Percentiles rank a stretch among this genome's conserved stretches.
phyloP scores from a whole-genome alignment of 1,140 invertebrate genomes.

The Apis laboriosa region DNA sequence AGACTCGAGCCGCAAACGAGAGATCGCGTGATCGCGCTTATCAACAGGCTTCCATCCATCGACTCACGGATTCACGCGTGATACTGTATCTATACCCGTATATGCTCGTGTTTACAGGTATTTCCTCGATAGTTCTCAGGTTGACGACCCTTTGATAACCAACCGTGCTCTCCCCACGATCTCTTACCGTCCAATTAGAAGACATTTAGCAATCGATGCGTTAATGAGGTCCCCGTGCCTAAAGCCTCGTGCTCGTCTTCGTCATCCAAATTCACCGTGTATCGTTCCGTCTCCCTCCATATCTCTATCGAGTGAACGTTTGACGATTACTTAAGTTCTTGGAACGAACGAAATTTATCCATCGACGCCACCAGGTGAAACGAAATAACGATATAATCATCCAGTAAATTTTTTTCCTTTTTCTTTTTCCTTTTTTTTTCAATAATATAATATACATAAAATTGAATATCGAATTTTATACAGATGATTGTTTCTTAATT shows the following conservation, averaged over 20 bases:
- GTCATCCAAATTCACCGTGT: neutral
- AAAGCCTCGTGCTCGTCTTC: neutral
- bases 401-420: neutral
- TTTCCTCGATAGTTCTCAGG: conserved; percentile 59
- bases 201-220: conserved; percentile 55
- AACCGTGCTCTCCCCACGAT: conserved; percentile 39
- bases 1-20: neutral
- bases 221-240: conserved; percentile 29
- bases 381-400: neutral
- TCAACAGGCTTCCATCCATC: conserved; percentile 18
- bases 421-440: too few species aligned
- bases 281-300: neutral
- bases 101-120: conserved; percentile 30
- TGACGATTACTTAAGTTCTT: neutral
- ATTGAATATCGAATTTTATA: too few species aligned
- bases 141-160: conserved; percentile 69
- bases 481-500: too few species aligned
- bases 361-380: too few species aligned
- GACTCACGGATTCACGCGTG: neutral
- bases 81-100: neutral
- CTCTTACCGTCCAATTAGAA: conserved; percentile 56
- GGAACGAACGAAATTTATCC: neutral
- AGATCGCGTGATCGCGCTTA: conserved; percentile 26
- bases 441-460: neutral
- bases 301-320: neutral